Percentiles rank a stretch among this genome's conserved stretches.
phyloP scores from a whole-genome alignment of 2,888 invertebrate genomes.

The Sipha maydis region DNA sequence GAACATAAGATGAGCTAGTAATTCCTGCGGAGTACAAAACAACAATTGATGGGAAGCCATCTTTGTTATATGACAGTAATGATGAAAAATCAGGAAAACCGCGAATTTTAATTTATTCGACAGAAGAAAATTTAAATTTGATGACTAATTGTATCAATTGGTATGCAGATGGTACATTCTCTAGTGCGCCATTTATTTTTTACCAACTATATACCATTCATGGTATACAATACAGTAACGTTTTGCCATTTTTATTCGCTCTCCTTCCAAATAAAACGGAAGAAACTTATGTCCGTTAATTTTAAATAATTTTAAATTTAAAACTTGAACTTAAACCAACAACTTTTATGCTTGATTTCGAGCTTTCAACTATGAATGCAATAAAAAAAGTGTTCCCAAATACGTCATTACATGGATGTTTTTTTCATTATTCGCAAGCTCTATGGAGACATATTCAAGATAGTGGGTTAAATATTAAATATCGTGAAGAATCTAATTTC shows the following conservation, averaged over 20 bases:
- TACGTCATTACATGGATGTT: not conserved
- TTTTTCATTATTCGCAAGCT: no score
- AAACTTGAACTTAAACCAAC: not conserved
- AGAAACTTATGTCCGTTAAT: slow-evolving; percentile 15
- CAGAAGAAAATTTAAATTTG: not conserved
- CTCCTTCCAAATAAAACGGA: slow-evolving; percentile 16
- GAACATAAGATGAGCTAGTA: not conserved
- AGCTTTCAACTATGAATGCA: not conserved
- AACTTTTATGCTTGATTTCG: no score
- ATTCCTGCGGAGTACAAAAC: not conserved
- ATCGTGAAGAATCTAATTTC: no score
- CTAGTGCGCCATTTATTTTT: not conserved
- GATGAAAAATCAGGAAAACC: not conserved
- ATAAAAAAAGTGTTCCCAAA: slow-evolving; percentile 12
- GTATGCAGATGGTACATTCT: no score
- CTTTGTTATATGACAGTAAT: not conserved
- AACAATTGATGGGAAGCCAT: slow-evolving; percentile 5
- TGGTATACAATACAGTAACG: not conserved
- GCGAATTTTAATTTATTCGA: slow-evolving; percentile 1
- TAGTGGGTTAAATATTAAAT: no score
- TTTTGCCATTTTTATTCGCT: not conserved
- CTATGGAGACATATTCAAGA: no score
- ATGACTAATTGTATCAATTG: not conserved
- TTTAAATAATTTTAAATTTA: slow-evolving; percentile 1
- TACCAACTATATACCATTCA: not conserved